Conservation (phyloP, 2,113 vertebrate genomes). For the Anguilla japonica region DNA sequence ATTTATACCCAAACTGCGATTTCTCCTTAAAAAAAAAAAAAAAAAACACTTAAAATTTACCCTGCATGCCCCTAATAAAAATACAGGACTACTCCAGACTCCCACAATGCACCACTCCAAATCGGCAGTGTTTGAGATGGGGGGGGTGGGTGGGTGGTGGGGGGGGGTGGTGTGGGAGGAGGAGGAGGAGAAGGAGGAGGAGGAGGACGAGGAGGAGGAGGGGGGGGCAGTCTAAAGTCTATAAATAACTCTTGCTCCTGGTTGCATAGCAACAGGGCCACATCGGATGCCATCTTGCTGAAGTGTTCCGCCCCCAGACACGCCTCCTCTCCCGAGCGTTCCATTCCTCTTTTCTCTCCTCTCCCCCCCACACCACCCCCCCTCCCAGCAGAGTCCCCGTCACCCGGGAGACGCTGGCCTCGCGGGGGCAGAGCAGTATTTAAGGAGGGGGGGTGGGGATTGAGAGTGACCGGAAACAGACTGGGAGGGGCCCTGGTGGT, state of each 20-base stretch:
- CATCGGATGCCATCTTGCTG: conserved; percentile 71
- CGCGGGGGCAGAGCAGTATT: too few species aligned
- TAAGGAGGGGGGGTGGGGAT: neutral
- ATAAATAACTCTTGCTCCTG: conserved; percentile 78
- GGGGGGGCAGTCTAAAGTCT: conserved; percentile 57
- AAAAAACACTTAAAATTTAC: neutral
- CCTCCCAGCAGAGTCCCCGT: neutral
- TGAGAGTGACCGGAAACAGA: neutral
- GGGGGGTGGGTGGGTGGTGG: too few species aligned
- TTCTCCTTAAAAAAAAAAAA: neutral
- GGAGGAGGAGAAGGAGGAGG: conserved; percentile 63
- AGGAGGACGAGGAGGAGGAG: conserved; percentile 47
- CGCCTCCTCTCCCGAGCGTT: conserved; percentile 74
- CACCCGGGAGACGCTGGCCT: neutral
- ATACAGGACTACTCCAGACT: neutral
- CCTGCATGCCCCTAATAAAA: neutral
- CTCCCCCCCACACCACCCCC: conserved; percentile 54
- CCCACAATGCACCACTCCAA: conserved; percentile 44
- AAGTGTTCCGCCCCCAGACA: conserved; percentile 72
- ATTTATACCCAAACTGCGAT: neutral
- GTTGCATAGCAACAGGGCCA: conserved; percentile 74
- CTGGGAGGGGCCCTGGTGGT: neutral
- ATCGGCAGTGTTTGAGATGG: conserved; percentile 59
- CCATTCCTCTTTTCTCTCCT: conserved; percentile 63
- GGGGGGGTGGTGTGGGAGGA: conserved; percentile 58